Base-by-base conservation (phyloP, 2,888 invertebrate species). In the Chloromyia formosa region DNA sequence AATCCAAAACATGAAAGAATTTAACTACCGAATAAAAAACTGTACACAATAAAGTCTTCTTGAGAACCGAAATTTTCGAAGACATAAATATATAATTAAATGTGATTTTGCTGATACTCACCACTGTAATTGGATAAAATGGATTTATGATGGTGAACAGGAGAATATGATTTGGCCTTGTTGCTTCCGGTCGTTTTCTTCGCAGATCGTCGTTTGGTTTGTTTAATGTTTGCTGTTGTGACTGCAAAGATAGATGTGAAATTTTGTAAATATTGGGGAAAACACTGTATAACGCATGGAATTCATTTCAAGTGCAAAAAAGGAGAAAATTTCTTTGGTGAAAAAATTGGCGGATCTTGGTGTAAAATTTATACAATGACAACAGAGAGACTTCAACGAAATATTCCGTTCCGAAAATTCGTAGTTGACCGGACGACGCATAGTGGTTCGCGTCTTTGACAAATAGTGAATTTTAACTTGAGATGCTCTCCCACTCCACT, bases 111-210 rank as follows among this genome's bases (percentile, higher is more conserved):
- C 27, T 35, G 27, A 35, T 69, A 94, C 97, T 94, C 87, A 98
- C 97, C 91, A 98, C 98, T 87, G 97, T 98, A 87, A 99, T 98
- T 77, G 98, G 98, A 87, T 98, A 99, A 86, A 97, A 95, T 77
- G 98, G 97, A 87, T 98, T 98, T 86, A 97, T 93, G 86, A 99
- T 94, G 83, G 98, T 98, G 88, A 98, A 96, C 80, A 98, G 91
- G 82, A 99, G 89, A 81, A 99, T 95, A 88, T 97, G 96, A 89
- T 98, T 98, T 82, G 95, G 95, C 83, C 94, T 92, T 81, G 94
- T 92, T 79, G 94, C 93, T 83, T 93, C 93, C 83, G 91, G 91
- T 85, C 93, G 88, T 86, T 92, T 92, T 83, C 92, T 89, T 81
- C 91, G 88, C 80, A 91, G 90, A 86, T 92, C 92, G 86, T 88